Percentiles rank a stretch among this genome's conserved stretches.
These are phyloP conservation scores for Eupleurogrammus muticus DNA, from an alignment of 2,797 vertebrate genomes.

Conservation along the genomic window DNA sequence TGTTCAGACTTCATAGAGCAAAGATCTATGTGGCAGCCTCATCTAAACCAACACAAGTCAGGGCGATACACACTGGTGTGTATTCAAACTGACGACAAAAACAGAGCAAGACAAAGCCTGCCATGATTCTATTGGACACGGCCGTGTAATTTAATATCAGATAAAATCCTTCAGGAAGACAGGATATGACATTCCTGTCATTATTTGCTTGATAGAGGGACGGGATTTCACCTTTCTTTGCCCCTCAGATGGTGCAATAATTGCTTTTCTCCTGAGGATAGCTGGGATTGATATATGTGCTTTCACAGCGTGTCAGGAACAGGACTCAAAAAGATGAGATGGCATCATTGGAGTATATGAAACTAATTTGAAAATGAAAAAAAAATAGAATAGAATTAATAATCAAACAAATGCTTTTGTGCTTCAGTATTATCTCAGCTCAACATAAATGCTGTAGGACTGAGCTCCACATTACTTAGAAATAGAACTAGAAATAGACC, in stretches of 20 bases:
- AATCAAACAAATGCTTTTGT: constrained; percentile 31
- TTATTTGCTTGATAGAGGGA: constrained; percentile 75
- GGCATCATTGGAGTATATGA: constrained; percentile 46
- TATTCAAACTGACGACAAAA: constrained; percentile 57
- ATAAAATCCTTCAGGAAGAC: constrained; percentile 71
- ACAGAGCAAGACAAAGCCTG: constrained; percentile 58
- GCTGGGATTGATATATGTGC: constrained; percentile 66
- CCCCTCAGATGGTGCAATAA: constrained; percentile 72
- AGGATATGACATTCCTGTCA: constrained; percentile 78
- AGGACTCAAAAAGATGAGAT: constrained; percentile 53
- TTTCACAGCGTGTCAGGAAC: constrained; percentile 58
- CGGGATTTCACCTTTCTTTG: constrained; percentile 37
- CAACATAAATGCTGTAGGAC: constrained; percentile 4
- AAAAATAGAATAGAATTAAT: constrained; percentile 32
- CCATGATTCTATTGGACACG: constrained; percentile 61
- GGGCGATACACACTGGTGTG: constrained; percentile 42
- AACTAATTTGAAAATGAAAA: constrained; percentile 59
- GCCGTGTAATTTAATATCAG: constrained; percentile 70
- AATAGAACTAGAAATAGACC: too few species aligned
- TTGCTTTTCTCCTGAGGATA: constrained; percentile 68
- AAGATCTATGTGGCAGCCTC: constrained; percentile 51
- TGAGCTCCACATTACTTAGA: constrained; percentile 6
- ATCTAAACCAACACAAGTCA: constrained; percentile 53
- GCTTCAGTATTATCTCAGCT: constrained; percentile 34
- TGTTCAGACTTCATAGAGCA: constrained; percentile 6